Conservation (phyloP, 1,140 invertebrate genomes). For the Hyphantria cunea region DNA sequence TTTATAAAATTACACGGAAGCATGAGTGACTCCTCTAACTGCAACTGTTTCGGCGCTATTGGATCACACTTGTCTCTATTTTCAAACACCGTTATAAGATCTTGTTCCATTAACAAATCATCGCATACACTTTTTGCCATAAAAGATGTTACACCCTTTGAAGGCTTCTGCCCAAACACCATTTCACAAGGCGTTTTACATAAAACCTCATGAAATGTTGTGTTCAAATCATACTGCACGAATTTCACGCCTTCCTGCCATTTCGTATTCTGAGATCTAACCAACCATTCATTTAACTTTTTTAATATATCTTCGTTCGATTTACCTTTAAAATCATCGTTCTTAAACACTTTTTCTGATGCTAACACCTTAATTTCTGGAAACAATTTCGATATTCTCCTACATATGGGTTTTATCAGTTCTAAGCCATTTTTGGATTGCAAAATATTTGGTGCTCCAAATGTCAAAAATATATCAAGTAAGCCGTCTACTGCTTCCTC, state of each 20-base stretch:
- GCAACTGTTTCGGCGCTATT: conserved; percentile 34
- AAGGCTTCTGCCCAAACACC: conserved; percentile 45
- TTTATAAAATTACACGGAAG: conserved; percentile 49
- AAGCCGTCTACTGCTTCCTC: conserved; percentile 44
- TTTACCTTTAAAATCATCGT: conserved; percentile 37
- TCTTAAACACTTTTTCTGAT: conserved; percentile 29
- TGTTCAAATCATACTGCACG: conserved; percentile 51
- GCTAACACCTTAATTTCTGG: conserved; percentile 50
- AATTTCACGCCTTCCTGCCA: conserved; percentile 54
- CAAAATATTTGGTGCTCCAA: conserved; percentile 60
- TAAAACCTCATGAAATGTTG: conserved; percentile 40
- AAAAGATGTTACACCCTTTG: conserved; percentile 42
- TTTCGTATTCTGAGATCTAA: conserved; percentile 37
- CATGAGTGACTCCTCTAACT: conserved; percentile 46
- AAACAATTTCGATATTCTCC: conserved; percentile 39
- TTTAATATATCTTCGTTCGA: conserved; percentile 54
- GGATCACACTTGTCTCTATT: conserved; percentile 36
- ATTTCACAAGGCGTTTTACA: conserved; percentile 47
- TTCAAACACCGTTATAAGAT: conserved; percentile 42
- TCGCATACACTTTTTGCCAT: conserved; percentile 39
- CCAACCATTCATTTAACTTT: conserved; percentile 44
- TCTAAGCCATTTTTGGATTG: conserved; percentile 55
- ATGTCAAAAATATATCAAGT: conserved; percentile 52
- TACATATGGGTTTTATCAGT: conserved; percentile 47
- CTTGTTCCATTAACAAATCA: conserved; percentile 41